phyloP scores from a whole-genome alignment of 2,888 invertebrate species.

The Drosophila anomalata region DNA sequence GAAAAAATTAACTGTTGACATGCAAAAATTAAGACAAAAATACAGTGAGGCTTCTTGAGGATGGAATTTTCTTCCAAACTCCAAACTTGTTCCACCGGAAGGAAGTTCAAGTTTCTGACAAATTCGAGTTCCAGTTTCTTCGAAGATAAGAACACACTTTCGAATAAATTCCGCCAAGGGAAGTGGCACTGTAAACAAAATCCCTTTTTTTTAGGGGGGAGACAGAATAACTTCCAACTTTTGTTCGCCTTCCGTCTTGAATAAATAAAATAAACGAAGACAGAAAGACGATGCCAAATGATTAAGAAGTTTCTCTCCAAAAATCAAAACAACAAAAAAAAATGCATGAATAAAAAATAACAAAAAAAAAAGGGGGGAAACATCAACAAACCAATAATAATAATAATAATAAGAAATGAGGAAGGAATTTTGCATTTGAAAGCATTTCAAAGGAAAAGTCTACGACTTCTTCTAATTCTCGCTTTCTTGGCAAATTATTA shows the following conservation, averaged over 20 bases:
- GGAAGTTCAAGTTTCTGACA: neutral
- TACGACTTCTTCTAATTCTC: constrained; percentile 33
- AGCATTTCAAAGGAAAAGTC: constrained; percentile 55
- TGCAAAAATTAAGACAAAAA: neutral
- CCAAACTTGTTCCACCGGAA: neutral
- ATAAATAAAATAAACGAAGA: constrained; percentile 25
- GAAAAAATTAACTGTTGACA: neutral
- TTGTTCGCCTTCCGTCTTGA: constrained; percentile 6
- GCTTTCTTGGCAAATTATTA: constrained; percentile 48
- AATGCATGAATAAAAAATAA: constrained; percentile 4
- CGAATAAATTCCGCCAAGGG: neutral
- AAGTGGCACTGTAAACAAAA: neutral
- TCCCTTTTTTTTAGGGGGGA: neutral
- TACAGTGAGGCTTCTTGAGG: too few species aligned
- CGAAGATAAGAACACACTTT: neutral
- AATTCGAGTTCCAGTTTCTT: neutral
- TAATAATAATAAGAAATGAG: constrained; percentile 40
- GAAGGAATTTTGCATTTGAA: constrained; percentile 52
- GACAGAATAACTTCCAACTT: constrained; percentile 1
- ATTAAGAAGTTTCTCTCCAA: constrained; percentile 41
- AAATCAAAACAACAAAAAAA: constrained; percentile 1
- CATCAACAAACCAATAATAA: constrained; percentile 25
- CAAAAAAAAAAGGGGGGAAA: constrained; percentile 23
- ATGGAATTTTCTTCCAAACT: too few species aligned
- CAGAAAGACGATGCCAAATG: constrained; percentile 34